Base-by-base conservation (phyloP, 2,797 vertebrate species). In the Mormyrops attenuatus region DNA sequence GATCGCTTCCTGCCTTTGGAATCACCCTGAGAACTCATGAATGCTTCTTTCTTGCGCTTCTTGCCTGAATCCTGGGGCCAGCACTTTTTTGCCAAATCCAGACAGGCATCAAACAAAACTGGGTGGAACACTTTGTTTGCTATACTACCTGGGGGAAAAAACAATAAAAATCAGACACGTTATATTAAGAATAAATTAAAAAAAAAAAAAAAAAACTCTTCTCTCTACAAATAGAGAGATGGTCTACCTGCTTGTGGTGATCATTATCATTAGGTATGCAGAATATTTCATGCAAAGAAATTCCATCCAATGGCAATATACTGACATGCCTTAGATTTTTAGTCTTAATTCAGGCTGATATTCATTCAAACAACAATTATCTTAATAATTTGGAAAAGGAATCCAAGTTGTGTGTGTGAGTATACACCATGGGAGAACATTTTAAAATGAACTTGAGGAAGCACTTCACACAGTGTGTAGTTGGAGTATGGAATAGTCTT, bases 71-170 rank as follows among this genome's bases (percentile, higher is more conserved):
- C 95, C 5, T 95, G 95, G 85, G 97, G 97, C 97, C 97, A 98
- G 92, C 96, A 96, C 91, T 97, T 97, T 88, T 93, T 95, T 7
- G 96, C 92, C 80, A 96, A 90, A 89, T 95, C 94, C 92, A 96
- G 91, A 86, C 98, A 98, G 0, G 96, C 97, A 89, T 98, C 97
- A 93, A 99, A 95, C 90, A 99, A 94, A 91, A 99, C 95, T 15
- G 97, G 96, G 87, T 99, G 98, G 92, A 97, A 98, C 63, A 97
- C 93, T 90, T 95, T 96, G 95, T 97, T 97, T 89, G 94, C 95
- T 3, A 99, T 91, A 89, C 98, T 99, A 20, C 98, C 99, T 80
- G 44, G 22, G 22, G 55, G 66, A 66, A 88, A 44, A n/a, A 53
- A n/a, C n/a, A n/a, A n/a, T n/a, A 89, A 38, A 38, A 57, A 57